A percentile compares a stretch with the other conserved stretches of the same genome.
Conservation (phyloP, 2,888 invertebrate genomes). For the Gryllus longicercus region DNA sequence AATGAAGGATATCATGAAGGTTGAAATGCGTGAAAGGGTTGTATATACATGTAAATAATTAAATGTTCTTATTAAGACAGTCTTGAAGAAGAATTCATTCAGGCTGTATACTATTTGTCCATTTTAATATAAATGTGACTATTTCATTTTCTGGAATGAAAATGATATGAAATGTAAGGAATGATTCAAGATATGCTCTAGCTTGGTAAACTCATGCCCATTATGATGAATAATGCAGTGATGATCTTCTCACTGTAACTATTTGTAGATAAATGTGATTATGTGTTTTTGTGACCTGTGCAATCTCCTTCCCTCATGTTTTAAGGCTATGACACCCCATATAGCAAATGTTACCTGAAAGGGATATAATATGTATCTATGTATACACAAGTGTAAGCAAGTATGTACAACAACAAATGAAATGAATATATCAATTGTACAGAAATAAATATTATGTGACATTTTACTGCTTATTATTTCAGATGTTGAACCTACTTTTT, state of each 20-base stretch:
- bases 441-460: neutral
- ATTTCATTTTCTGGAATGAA: neutral
- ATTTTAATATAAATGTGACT: too few species aligned
- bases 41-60: neutral
- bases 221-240: neutral
- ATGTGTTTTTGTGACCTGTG: neutral
- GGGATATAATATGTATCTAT: neutral
- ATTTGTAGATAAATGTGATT: slow-evolving; percentile 17
- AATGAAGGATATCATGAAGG: too few species aligned
- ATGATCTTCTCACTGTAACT: neutral
- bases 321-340: neutral
- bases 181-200: neutral
- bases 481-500: too few species aligned
- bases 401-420: neutral
- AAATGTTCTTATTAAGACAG: neutral
- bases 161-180: neutral
- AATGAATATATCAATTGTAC: slow-evolving; percentile 11
- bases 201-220: slow-evolving; percentile 17
- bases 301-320: neutral
- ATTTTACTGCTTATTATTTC: too few species aligned
- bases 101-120: too few species aligned
- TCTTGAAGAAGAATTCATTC: neutral
- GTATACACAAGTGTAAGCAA: neutral
- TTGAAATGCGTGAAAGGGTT: neutral
- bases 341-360: neutral